A percentile compares a stretch with the other conserved stretches of the same genome.
These are phyloP conservation scores for Thelaira solivaga DNA, from an alignment of 2,888 invertebrate species.

Conservation along the genomic window DNA sequence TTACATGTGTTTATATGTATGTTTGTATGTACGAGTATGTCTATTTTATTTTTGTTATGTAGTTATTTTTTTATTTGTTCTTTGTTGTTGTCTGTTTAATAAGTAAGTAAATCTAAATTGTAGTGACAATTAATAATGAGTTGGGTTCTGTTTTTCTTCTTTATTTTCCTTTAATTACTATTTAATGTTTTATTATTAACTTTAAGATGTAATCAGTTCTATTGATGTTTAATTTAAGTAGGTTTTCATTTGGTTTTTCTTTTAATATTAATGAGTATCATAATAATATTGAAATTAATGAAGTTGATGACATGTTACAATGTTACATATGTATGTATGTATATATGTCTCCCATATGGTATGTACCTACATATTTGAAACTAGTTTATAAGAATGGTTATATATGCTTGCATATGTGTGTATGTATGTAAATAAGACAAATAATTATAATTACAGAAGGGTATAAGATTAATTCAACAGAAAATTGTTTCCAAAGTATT, in stretches of 20 bases:
- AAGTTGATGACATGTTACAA: not conserved
- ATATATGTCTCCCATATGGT: no score
- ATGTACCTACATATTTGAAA: no score
- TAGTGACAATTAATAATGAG: conserved; percentile 58
- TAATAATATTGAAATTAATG: conserved; percentile 28
- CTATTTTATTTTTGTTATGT: no score
- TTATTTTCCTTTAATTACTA: conserved; percentile 16
- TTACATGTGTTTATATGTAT: conserved; percentile 55
- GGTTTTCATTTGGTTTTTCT: conserved; percentile 15
- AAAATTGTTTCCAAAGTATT: no score
- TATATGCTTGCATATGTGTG: no score
- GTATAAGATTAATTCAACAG: no score
- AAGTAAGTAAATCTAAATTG: conserved; percentile 50
- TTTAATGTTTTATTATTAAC: conserved; percentile 39
- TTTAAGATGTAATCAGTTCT: conserved; percentile 64
- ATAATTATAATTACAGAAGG: no score
- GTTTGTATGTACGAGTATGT: no score
- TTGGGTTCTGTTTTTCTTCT: conserved; percentile 57
- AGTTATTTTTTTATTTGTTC: conserved; percentile 21
- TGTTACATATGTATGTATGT: no score
- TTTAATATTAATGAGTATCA: conserved; percentile 32
- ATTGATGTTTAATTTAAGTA: conserved; percentile 58
- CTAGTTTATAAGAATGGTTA: no score
- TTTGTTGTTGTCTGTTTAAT: conserved; percentile 1
- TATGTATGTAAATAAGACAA: no score